Percentiles rank a stretch among this genome's conserved stretches.
Evolutionary conservation across 1,140 invertebrate species (phyloP).

Genomic region (Pachyrhynchus sulphureomaculatus): DNA sequence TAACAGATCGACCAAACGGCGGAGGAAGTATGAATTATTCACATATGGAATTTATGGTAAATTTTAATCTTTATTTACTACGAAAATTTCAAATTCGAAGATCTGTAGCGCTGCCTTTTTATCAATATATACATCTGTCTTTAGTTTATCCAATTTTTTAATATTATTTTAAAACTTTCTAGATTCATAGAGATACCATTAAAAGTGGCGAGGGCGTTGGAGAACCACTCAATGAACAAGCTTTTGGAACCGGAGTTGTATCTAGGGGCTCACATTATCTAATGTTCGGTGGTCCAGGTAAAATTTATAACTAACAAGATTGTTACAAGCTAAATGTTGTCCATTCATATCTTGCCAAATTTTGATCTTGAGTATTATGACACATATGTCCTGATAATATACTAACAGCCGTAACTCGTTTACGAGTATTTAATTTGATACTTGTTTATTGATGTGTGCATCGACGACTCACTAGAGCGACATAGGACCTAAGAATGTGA

Average conservation of each 20-base stretch:
- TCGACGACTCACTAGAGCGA: no score
- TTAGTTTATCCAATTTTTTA: neutral
- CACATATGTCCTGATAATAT: no score
- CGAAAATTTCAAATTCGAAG: constrained; percentile 59
- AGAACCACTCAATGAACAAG: constrained; percentile 81
- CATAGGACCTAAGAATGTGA: no score
- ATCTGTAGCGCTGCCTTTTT: no score
- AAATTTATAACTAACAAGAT: no score
- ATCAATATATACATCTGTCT: constrained; percentile 47
- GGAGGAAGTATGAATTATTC: constrained; percentile 74
- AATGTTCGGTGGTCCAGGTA: constrained; percentile 38
- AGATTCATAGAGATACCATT: constrained; percentile 82
- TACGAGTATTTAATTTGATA: no score
- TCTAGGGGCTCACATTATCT: constrained; percentile 67
- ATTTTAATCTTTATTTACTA: constrained; percentile 45
- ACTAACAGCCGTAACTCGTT: no score
- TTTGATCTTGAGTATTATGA: no score
- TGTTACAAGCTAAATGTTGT: no score
- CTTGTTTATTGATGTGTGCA: no score
- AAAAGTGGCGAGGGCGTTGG: constrained; percentile 89
- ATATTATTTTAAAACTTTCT: no score
- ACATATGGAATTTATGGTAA: constrained; percentile 72
- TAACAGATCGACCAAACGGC: constrained; percentile 78
- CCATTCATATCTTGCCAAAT: no score
- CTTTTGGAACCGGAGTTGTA: constrained; percentile 65